phyloP scores from a whole-genome alignment of 2,113 vertebrate species.

The Pseudonaja textilis region DNA sequence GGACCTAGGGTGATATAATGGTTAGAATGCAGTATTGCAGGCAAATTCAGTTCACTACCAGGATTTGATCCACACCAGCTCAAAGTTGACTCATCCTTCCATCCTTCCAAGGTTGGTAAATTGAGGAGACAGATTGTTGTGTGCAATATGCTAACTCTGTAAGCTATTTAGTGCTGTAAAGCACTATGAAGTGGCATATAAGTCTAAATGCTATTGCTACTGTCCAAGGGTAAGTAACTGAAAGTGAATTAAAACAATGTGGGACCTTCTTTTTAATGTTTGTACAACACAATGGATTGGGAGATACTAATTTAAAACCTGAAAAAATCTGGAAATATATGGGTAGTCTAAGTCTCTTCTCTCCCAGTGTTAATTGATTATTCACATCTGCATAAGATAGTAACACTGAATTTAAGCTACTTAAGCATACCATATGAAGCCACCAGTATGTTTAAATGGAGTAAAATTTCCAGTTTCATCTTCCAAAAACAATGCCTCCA shows the following conservation, averaged over 20 bases:
- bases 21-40: neutral
- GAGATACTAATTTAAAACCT: neutral
- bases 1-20: neutral
- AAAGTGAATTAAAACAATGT: neutral
- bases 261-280: neutral
- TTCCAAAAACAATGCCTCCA: neutral
- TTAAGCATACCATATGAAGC: neutral
- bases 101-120: neutral
- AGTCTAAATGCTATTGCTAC: neutral
- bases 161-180: neutral
- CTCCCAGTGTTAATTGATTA: neutral
- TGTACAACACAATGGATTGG: neutral
- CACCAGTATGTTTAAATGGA: neutral
- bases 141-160: neutral
- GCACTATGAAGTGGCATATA: neutral
- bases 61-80: neutral
- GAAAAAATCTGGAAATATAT: neutral
- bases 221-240: neutral
- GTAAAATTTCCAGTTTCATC: neutral
- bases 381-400: slow-evolving; percentile 18
- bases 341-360: neutral
- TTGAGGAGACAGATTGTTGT: neutral
- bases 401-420: neutral
- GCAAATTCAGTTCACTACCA: neutral
- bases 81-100: neutral